phyloP scores from a whole-genome alignment of 2,113 vertebrate genomes.

The Cichladusa arquata region DNA sequence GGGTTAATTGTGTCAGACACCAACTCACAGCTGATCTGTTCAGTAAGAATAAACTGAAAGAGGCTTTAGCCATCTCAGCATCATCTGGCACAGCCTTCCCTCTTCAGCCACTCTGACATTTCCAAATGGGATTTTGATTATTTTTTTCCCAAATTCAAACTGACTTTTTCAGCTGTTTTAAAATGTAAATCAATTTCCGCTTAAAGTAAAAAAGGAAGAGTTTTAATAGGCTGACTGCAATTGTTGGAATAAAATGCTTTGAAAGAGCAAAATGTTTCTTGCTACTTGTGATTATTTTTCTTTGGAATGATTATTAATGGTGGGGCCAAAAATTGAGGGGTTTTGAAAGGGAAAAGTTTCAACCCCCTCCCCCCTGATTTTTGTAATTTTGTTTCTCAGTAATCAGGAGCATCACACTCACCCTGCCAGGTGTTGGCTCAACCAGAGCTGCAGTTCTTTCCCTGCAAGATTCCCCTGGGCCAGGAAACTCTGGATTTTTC shows the following conservation, averaged over 20 bases:
- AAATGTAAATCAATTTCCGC: slow-evolving; percentile 32
- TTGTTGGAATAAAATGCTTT: not conserved
- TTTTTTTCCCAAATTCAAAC: not conserved
- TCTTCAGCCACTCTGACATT: slow-evolving; percentile 33
- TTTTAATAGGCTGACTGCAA: not conserved
- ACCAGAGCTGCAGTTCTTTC: not conserved
- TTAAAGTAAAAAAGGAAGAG: not conserved
- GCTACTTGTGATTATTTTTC: not conserved
- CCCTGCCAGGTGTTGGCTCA: not conserved
- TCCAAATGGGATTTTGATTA: not conserved
- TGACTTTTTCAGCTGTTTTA: slow-evolving; percentile 35
- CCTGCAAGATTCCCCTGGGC: not conserved
- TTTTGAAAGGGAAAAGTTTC: not conserved
- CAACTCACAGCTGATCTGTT: slow-evolving; percentile 17
- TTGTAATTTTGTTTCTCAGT: not conserved
- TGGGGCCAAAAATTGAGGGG: not conserved
- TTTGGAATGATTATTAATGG: not conserved
- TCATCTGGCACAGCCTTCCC: not conserved
- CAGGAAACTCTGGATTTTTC: not conserved
- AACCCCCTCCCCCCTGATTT: not conserved
- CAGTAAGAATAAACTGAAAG: slow-evolving; percentile 12
- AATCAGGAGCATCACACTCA: not conserved
- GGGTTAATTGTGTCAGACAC: slow-evolving; percentile 28
- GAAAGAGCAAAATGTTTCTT: not conserved
- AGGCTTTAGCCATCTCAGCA: slow-evolving; percentile 19